Evolutionary conservation across 2,113 vertebrate genomes (phyloP).

Genomic region (Thermophis baileyi): DNA sequence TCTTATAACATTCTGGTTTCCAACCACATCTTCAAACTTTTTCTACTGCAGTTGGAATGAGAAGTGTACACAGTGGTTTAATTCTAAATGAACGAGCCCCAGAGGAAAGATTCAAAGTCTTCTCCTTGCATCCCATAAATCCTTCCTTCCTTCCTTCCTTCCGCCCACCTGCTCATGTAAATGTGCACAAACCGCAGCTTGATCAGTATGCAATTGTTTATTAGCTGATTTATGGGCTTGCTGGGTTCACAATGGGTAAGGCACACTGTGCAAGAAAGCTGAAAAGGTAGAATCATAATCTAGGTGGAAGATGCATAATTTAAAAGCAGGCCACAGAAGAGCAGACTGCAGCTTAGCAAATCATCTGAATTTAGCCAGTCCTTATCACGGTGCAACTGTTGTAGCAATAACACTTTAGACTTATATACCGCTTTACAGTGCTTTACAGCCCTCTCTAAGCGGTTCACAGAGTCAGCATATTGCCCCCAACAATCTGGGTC

Average conservation of each 20-base stretch:
- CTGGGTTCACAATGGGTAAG: neutral
- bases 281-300: neutral
- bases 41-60: neutral
- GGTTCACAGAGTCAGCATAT: too few species aligned
- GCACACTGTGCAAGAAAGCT: neutral
- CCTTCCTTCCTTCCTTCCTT: neutral
- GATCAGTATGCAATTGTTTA: neutral
- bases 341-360: neutral
- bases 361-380: neutral
- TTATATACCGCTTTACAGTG: too few species aligned
- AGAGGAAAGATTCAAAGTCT: neutral
- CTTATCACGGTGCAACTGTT: neutral
- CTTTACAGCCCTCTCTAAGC: too few species aligned
- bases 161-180: neutral
- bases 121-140: neutral
- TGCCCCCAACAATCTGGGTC: too few species aligned
- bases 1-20: neutral
- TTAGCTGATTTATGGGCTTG: neutral
- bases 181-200: neutral
- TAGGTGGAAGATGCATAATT: neutral
- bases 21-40: neutral
- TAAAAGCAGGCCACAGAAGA: neutral
- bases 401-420: too few species aligned
- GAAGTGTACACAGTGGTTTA: neutral
- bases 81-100: neutral